Base-by-base conservation (phyloP, 1,140 invertebrate genomes). In the Heliconius congener region DNA sequence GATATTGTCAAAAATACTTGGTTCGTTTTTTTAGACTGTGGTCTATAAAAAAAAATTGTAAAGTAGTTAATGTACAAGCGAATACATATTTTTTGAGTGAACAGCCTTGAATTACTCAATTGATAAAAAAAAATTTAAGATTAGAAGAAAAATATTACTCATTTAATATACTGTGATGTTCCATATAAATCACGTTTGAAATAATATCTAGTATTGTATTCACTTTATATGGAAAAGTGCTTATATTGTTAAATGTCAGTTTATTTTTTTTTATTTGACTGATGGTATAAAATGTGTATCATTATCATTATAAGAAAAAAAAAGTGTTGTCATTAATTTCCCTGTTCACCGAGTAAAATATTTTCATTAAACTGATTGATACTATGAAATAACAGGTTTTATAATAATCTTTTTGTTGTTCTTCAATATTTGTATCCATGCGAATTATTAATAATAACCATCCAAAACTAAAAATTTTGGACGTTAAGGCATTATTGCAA, bases 1-100 rank as follows among this genome's bases (percentile, higher is more conserved):
- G 70, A 72, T 77, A 77, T 77, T 77, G 30, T 57, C 71, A 70
- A 73, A 42, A 72, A 37, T 73, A 55, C 50, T 72, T 72, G 71
- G 74, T 66, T 30, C 13, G 11, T n/a, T 27, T 8, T 66, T 27
- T 66, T 66, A 2, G 16, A 8, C 34, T 6, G 34, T 37, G 34
- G 34, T 37, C 34, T 37, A 37, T 37, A 37, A 37, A 37, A 37
- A 37, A 27, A 23, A 66, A 30, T 11, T 27, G 27, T 23, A 66
- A 27, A 30, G 27, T 30, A 30, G 60, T 27, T 66, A 66, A 60
- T 60, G 9, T 60, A 27, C 55, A 60, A 60, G 55, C 55, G 2
- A 19, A 52, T 4, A 37, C 8, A 5, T 30, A 13, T 18, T 27
- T 66, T 30, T 66, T 66, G n/a, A 60, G 55, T 23, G 9, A 60